Evolutionary conservation across 2,113 vertebrate genomes (phyloP).

Genomic region (Bos indicus): DNA sequence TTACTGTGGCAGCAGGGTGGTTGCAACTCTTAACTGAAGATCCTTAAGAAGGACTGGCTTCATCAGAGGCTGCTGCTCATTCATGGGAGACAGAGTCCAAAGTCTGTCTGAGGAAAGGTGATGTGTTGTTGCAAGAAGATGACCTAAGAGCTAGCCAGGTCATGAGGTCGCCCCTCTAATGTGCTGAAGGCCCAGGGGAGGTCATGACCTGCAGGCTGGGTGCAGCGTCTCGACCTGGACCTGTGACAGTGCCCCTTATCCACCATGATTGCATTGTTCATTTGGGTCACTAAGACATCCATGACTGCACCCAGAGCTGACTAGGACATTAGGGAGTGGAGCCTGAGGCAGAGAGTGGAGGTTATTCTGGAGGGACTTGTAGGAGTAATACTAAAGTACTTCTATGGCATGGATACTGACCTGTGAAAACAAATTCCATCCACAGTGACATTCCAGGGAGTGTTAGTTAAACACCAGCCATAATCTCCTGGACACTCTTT

Average conservation of each 20-base stretch:
- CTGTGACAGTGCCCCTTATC: too few relatives aligned
- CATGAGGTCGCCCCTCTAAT: not conserved
- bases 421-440: not conserved
- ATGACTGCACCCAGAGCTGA: accelerated
- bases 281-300: not conserved
- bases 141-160: not conserved
- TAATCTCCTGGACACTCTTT: not conserved
- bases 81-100: accelerated
- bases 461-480: not conserved
- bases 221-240: not conserved
- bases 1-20: not conserved
- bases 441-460: not conserved
- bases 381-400: not conserved
- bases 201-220: not conserved
- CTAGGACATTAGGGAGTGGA: not conserved
- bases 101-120: not conserved
- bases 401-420: not conserved
- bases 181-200: accelerated
- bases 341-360: not conserved
- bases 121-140: not conserved
- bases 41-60: not conserved
- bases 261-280: not conserved
- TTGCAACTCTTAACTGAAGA: not conserved
- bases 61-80: not conserved
- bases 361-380: not conserved